Base-by-base conservation (phyloP, 2,113 vertebrate species). In the Trichomycterus rosablanca region DNA sequence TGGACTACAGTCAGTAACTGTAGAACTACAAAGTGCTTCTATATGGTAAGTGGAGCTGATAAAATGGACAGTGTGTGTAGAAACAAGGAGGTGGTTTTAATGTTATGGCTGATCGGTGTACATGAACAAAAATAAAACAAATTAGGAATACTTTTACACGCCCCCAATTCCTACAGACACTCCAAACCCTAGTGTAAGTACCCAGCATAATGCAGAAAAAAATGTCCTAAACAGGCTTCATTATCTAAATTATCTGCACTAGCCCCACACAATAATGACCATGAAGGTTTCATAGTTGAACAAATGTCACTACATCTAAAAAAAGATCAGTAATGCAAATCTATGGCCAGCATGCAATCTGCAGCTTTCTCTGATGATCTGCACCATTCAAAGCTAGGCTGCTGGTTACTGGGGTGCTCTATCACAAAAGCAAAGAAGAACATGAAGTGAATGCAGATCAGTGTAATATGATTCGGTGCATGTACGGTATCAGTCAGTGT, bases 401-500 rank as follows among this genome's bases (percentile, higher is more conserved):
- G n/a, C 15, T n/a, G 45, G 61, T 46, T 55, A 55, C 9, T 46
- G 50, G 40, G 45, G 42, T n/a, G 12, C 49, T 10, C 45, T 9
- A 30, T 63, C 39, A 35, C 19, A 12, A n/a, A n/a, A n/a, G n/a
- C n/a, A n/a, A n/a, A n/a, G n/a, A n/a, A n/a, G n/a, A 63, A 37
- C 49, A 39, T 54, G 51, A 30, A 22, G 1, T 26, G 61, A 39
- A 63, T 63, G 51, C 51, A 63, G 51, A 60, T 34, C 57, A 15
- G 44, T 37, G 30, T 48, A 60, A 37, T 37, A 60, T 60, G 43
- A 48, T 42, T 39, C n/a, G n/a, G n/a, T 30, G 32, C 22, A 37
- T 32, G 40, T 66, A 53, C 12, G 56, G 35, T 55, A 67, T 68
- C 49, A 60, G 32, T 53, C 65, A 52, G 14, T 30, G 51, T 18